Evolutionary conservation across 2,797 vertebrate species (phyloP).

Genomic region (Parambassis ranga): DNA sequence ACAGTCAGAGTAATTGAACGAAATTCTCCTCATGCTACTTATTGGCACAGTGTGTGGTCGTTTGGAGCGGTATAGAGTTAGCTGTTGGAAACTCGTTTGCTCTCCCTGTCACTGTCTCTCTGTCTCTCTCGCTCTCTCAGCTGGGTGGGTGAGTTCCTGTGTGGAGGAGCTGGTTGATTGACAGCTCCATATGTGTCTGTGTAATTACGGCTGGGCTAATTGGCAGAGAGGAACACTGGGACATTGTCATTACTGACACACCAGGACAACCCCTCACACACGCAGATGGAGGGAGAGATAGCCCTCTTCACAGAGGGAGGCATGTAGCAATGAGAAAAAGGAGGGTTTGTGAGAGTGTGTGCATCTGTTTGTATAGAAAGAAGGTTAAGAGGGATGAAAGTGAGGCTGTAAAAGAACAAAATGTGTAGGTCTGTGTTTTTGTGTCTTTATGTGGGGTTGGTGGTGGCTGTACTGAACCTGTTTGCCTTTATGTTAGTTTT

Average conservation of each 20-base stretch:
- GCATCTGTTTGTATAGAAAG: conserved; percentile 27
- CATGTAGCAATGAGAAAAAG: conserved; percentile 31
- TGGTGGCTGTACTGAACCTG: background rate
- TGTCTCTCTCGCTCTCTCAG: conserved; percentile 37
- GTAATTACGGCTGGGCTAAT: conserved; percentile 83
- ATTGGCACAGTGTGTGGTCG: conserved; percentile 58
- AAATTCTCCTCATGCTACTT: conserved; percentile 44
- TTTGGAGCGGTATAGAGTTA: conserved; percentile 34
- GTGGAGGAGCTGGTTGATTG: conserved; percentile 76
- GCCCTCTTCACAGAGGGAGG: conserved; percentile 52
- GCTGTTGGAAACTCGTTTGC: conserved; percentile 41
- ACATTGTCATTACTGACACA: conserved; percentile 82
- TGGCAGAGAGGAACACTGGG: conserved; percentile 81
- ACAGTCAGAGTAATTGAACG: conserved; percentile 53
- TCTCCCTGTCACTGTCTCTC: conserved; percentile 33
- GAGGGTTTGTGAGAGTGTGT: conserved; percentile 20
- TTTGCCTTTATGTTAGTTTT: conserved; percentile 22
- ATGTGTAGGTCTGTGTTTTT: conserved; percentile 16
- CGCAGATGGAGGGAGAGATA: conserved; percentile 68
- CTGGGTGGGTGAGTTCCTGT: conserved; percentile 78
- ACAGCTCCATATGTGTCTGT: conserved; percentile 83
- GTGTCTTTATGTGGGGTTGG: conserved; percentile 10
- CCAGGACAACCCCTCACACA: conserved; percentile 71
- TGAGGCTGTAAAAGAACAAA: conserved; percentile 6
- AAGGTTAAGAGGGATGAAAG: conserved; percentile 27